phyloP scores from a whole-genome alignment of 2,888 invertebrate genomes.

The Lasioglossum villosulum region DNA sequence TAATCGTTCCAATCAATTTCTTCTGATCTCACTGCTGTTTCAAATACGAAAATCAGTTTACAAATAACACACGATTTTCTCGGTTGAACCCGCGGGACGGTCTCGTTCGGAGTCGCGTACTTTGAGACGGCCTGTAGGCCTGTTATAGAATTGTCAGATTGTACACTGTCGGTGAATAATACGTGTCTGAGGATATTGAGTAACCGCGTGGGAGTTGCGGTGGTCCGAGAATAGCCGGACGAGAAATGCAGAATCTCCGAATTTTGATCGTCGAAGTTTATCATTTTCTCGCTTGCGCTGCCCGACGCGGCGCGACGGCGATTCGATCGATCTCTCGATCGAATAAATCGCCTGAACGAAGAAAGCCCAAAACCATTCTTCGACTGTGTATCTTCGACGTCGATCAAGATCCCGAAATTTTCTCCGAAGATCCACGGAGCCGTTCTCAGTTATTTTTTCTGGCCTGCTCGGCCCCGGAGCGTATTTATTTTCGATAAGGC shows the following conservation, averaged over 20 bases:
- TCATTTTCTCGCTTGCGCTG: constrained; percentile 18
- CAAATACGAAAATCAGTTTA: not conserved
- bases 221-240: constrained; percentile 51
- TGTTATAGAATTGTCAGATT: constrained; percentile 36
- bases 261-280: constrained; percentile 36
- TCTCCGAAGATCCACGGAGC: not conserved
- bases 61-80: not conserved
- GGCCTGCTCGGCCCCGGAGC: not conserved
- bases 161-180: constrained; percentile 41
- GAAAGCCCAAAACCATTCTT: not conserved
- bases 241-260: constrained; percentile 53
- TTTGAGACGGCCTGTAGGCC: not conserved
- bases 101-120: not conserved
- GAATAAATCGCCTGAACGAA: not conserved
- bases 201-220: constrained; percentile 52
- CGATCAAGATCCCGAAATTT: constrained; percentile 20
- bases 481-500: constrained; percentile 21
- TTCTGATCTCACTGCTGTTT: not conserved
- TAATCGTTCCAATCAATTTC: not conserved
- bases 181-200: constrained; percentile 51
- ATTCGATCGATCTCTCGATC: not conserved
- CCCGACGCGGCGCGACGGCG: not conserved
- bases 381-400: not conserved
- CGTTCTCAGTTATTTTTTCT: not conserved
- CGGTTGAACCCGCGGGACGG: not conserved